Evolutionary conservation across 92 coral and sea anemone genomes (phyloP), one percentile per base, ranked within the genome.

Genomic region (Porites rus): DNA sequence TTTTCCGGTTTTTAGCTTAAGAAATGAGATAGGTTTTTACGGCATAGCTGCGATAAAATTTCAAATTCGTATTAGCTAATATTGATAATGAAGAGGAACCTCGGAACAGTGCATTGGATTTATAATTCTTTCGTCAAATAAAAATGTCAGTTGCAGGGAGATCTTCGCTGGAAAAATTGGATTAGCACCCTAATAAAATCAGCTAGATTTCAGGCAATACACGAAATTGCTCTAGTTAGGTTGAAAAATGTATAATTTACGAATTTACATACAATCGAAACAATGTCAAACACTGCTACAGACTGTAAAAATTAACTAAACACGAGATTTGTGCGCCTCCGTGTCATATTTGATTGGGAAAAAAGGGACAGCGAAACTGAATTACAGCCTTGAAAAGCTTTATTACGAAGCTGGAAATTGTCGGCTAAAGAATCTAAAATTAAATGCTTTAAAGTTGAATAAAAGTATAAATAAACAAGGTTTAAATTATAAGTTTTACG

Each of bases 231-330:
- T 58, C 11, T 19, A 1, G 28, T 17, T 19, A 11, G 17, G 66
- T 7, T 4, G 21, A 19, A 31, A 71, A 81, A 81, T 81, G 58
- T 25, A 81, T 81, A 69, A 81, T 81, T 69, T 58, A 81, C 77
- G 60, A 81, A 38, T 56, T 12, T 56, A 70, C 68, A 81, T 71
- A 69, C 61, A 80, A 80, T 56, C 65, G 76, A 68, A 80, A 80
- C 85, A 69, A 69, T 80, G 76, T 80, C 85, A 80, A 68, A 80
- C 74, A 58, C 66, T 50, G 76, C 76, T 56, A 59, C 78, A 81
- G 86, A 70, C 77, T 21, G 77, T 6, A 43, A 10, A 58, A 69
- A 69, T 31, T 25, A 56, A 81, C 62, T 54, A 54, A 71, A 38
- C 16, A 20, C 10, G 1, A 20, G 19, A 38, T n/a, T 38, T 58